Evolutionary conservation across 2,888 invertebrate genomes (phyloP).

Genomic region (Pegoplata infirma): DNA sequence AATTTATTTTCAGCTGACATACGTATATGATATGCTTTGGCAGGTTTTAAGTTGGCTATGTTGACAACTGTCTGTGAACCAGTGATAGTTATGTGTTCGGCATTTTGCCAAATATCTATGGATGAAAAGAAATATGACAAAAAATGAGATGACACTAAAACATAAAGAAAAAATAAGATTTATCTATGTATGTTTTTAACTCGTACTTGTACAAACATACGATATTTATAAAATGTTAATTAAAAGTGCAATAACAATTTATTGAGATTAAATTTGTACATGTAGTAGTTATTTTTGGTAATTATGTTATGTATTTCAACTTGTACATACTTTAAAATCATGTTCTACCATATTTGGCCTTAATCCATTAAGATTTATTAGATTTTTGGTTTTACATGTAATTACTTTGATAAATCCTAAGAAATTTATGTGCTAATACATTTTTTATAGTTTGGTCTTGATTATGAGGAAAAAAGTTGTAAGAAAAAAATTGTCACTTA

Average conservation of each 20-base stretch:
- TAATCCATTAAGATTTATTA: conserved; percentile 47
- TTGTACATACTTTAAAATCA: no score
- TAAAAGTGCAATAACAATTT: conserved; percentile 50
- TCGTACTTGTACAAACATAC: no score
- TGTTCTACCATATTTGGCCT: conserved; percentile 1
- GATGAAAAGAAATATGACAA: conserved; percentile 14
- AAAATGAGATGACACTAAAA: conserved; percentile 34
- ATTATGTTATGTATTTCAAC: no score
- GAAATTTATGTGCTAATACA: background rate
- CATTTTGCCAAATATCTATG: conserved; percentile 89
- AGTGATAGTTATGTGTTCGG: conserved; percentile 88
- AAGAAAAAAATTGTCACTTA: no score
- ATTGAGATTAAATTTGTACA: conserved; percentile 21
- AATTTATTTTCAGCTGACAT: conserved; percentile 93
- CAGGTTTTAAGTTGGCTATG: conserved; percentile 89
- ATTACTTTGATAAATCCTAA: conserved; percentile 19
- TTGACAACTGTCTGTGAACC: conserved; percentile 90
- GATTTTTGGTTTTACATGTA: conserved; percentile 9
- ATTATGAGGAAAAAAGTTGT: no score
- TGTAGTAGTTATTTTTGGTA: background rate
- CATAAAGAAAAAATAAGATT: background rate
- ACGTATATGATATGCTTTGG: conserved; percentile 91
- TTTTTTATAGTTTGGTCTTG: no score
- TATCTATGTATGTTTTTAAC: no score
- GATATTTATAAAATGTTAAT: conserved; percentile 18